Evolutionary conservation across 2,888 invertebrate species (phyloP).

Genomic region (Cosmia trapezina): DNA sequence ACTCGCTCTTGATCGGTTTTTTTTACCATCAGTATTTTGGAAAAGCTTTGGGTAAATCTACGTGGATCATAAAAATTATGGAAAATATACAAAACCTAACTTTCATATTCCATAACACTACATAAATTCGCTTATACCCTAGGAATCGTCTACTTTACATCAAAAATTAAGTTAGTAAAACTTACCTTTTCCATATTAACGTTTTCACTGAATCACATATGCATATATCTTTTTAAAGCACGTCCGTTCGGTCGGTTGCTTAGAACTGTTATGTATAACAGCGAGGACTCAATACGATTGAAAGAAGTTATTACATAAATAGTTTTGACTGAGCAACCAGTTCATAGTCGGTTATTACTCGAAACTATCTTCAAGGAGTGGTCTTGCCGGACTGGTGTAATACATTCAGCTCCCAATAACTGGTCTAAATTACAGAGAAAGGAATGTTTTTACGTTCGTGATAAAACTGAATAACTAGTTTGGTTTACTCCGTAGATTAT

Average conservation of each 20-base stretch:
- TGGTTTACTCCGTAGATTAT: slow-evolving; percentile 5
- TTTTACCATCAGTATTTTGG: not conserved
- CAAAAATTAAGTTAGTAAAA: not conserved
- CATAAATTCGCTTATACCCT: not conserved
- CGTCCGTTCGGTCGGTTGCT: slow-evolving; percentile 67
- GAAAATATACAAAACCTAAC: not conserved
- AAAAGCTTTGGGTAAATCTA: not conserved
- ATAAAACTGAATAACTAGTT: slow-evolving; percentile 28
- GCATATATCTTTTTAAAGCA: slow-evolving; percentile 54
- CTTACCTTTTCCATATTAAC: slow-evolving; percentile 65
- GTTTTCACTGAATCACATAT: slow-evolving; percentile 47
- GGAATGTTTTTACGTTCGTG: slow-evolving; percentile 28
- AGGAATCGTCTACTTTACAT: not conserved
- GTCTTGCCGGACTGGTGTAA: slow-evolving; percentile 19
- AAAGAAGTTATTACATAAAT: slow-evolving; percentile 65
- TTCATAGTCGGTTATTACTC: slow-evolving; percentile 51
- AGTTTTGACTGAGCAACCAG: slow-evolving; percentile 54
- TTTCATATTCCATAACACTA: not conserved
- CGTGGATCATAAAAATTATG: not conserved
- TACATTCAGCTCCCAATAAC: slow-evolving; percentile 34
- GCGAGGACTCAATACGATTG: slow-evolving; percentile 57
- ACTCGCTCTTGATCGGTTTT: no score
- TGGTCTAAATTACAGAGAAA: slow-evolving; percentile 21
- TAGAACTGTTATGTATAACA: slow-evolving; percentile 66
- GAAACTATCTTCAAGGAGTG: slow-evolving; percentile 30